Base-by-base conservation (phyloP, 2,888 invertebrate genomes). In the Antheraea assamensis region DNA sequence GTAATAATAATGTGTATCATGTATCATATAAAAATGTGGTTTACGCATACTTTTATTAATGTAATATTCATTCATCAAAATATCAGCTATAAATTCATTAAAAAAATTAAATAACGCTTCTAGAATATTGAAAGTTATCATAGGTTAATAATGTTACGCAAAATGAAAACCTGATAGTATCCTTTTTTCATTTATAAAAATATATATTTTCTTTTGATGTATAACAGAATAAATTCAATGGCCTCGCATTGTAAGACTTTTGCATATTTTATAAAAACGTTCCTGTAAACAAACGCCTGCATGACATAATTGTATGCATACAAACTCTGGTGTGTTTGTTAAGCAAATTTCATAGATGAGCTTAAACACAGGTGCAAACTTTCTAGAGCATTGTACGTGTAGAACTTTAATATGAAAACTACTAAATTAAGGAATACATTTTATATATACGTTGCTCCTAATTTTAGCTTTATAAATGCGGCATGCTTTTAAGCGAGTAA, bases 321-420 rank as follows among this genome's bases (percentile, higher is more conserved):
- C 80, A 77, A 82, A 80, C 82, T 79, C 79, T 77, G 80, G 78
- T 82, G 82, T 84, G 24, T 87, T 88, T 83, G 85, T 84, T 83
- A 83, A 85, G 82, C 86, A 87, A 88, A 87, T 87, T 87, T 85
- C 84, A 85, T 82, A 80, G 74, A 77, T 78, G 80, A 84, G 82
- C 82, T 83, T 84, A 86, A 55, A 55, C 55, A 82, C 84, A 84
- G 84, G 85, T 84, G 85, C 83, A 81, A 81, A 86, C 81, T 88
- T 88, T 84, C 79, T 83, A 79, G 82, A 80, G 85, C 87, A 87
- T 82, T 87, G 86, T 85, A 85, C 66, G 10, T 24, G 31, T 81
- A 86, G 77, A 79, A 83, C 82, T 84, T 87, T 82, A 82, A 84
- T 86, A 85, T 71, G 73, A 75, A 73, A 31, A 49, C 84, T 85